Base-by-base conservation (phyloP, 2,888 invertebrate species). In the Melangyna quadrimaculata region DNA sequence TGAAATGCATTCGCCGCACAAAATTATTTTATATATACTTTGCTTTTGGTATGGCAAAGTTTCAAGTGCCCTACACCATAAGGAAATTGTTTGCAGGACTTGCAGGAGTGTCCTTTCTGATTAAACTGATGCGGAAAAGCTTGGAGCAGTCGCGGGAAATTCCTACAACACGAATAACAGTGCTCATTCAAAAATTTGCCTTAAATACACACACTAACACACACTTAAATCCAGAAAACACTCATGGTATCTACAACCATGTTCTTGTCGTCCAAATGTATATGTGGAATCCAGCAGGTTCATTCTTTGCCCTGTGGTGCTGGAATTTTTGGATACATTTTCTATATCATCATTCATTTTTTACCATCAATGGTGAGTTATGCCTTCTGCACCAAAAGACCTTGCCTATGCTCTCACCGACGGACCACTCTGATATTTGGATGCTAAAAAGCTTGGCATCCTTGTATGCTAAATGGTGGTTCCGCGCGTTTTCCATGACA, bases 71-170 rank as follows among this genome's bases (percentile, higher is more conserved):
- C 57, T 37, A 43, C 69, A 53, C 17, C 17, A 24, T 9, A 79
- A 51, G 59, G 24, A 73, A 63, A 65, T 48, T 63, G 55, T 63
- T 78, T 78, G 55, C 29, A 78, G 67, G 61, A 69, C 63, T 70
- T 22, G 32, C 32, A 61, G 19, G 53, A 71, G 32, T 77, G 77
- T 81, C 59, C 77, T 72, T 67, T 55, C 77, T 72, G 71, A 77
- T 81, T 77, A 67, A 77, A 72, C 59, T 67, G 81, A 71, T 77
- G 77, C 70, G 59, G 71, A 81, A 75, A 65, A 32, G 40, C 57
- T 72, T 51, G 59, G 43, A 77, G 63, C 3, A 48, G 1, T 35
- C 9, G 17, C 63, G n/a, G n/a, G 61, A 3, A 51, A 73, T n/a
- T n/a, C n/a, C n/a, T 12, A 29, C 17, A 57, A 48, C 55, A 35